Conservation (phyloP, 2,888 invertebrate genomes). For the Drosophila pseudotakahashii region DNA sequence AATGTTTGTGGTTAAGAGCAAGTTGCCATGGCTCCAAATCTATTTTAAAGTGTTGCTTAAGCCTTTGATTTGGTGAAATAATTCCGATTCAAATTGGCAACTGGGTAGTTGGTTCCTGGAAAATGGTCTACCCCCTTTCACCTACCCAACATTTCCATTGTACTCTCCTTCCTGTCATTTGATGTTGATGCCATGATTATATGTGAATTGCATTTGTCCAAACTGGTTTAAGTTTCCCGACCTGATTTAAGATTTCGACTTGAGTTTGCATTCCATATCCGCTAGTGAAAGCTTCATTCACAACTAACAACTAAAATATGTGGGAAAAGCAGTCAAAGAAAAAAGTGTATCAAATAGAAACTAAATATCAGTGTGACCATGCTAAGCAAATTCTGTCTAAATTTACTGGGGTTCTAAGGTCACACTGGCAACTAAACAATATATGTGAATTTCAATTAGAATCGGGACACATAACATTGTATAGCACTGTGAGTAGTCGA, state of each 20-base stretch:
- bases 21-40: background rate
- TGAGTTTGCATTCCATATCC: constrained; percentile 18
- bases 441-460: background rate
- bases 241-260: constrained; percentile 23
- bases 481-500: background rate
- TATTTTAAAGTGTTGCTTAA: no score
- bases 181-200: constrained; percentile 19
- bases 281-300: constrained; percentile 27
- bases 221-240: constrained; percentile 38
- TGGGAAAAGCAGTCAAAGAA: no score
- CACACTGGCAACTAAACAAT: background rate
- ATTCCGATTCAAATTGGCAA: constrained; percentile 1
- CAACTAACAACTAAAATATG: no score
- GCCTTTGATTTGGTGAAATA: background rate
- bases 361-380: background rate
- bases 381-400: background rate
- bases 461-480: background rate
- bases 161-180: constrained; percentile 31
- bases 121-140: background rate
- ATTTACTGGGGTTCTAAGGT: background rate
- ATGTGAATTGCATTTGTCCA: constrained; percentile 19
- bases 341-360: background rate
- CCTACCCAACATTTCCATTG: constrained; percentile 1
- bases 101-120: constrained; percentile 5
- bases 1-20: no score